Conservation (phyloP, 2,797 vertebrate species). For the Brachymystax lenok region DNA sequence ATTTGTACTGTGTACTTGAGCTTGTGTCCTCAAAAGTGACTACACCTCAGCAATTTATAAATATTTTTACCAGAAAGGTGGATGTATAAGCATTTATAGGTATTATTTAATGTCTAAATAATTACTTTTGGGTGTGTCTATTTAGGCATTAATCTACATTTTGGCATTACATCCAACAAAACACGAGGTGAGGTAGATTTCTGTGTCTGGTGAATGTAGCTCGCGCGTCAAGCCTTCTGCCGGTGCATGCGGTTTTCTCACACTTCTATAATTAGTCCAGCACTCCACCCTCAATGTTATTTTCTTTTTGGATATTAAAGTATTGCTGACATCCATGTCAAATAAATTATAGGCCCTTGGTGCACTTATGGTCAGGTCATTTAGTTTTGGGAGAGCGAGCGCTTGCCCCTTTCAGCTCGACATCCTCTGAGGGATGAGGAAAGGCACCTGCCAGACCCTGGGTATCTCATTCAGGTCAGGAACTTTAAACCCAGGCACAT, state of each 20-base stretch:
- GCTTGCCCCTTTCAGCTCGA: constrained; percentile 25
- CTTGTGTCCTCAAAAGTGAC: too few relatives aligned
- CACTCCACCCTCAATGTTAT: constrained; percentile 60
- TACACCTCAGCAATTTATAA: too few relatives aligned
- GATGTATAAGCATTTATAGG: too few relatives aligned
- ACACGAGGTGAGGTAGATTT: constrained; percentile 29
- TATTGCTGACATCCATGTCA: constrained; percentile 66
- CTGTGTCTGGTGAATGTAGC: constrained; percentile 27
- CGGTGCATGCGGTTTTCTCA: constrained; percentile 63
- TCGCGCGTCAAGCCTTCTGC: constrained; percentile 42
- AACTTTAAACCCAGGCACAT: background rate
- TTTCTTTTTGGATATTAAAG: constrained; percentile 66
- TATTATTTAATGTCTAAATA: too few relatives aligned
- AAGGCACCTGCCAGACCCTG: constrained; percentile 41
- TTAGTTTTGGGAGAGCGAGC: constrained; percentile 32
- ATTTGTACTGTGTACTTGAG: too few relatives aligned
- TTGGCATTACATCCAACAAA: too few relatives aligned
- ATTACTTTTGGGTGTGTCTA: too few relatives aligned
- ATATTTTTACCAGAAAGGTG: too few relatives aligned
- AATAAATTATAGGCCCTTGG: constrained; percentile 62
- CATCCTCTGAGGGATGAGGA: background rate
- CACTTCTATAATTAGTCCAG: constrained; percentile 67
- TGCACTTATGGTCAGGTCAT: constrained; percentile 53
- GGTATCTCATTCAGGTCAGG: constrained; percentile 4
- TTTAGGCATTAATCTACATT: too few relatives aligned